Conservation (phyloP, 1,140 invertebrate species). For the Drosophila ananassae region DNA sequence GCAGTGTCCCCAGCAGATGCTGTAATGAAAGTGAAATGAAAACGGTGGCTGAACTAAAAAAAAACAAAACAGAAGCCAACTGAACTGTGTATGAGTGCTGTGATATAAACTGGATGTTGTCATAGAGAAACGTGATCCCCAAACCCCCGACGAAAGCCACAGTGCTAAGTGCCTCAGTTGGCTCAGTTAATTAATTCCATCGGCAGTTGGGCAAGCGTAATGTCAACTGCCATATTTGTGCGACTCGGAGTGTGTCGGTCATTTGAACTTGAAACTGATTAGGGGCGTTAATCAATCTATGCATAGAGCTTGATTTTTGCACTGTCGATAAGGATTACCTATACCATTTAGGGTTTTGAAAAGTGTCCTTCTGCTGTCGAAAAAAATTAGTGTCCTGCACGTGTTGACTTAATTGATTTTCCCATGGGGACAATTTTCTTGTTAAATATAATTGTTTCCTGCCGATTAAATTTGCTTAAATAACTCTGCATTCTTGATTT, state of each 20-base stretch:
- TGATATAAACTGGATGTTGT: conserved; percentile 28
- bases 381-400: background rate
- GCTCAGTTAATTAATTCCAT: conserved; percentile 24
- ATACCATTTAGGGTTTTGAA: background rate
- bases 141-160: conserved; percentile 20
- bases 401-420: conserved; percentile 28
- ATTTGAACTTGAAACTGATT: conserved; percentile 61
- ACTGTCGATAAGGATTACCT: background rate
- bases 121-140: conserved; percentile 40
- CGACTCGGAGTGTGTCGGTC: conserved; percentile 19
- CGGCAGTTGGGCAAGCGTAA: conserved; percentile 37
- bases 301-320: conserved; percentile 4
- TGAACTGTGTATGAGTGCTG: background rate
- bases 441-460: background rate
- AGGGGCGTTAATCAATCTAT: conserved; percentile 21
- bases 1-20: conserved; percentile 20
- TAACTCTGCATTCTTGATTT: conserved; percentile 8
- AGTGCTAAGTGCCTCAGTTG: conserved; percentile 14
- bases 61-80: background rate
- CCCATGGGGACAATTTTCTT: conserved; percentile 2
- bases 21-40: conserved; percentile 45
- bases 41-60: background rate
- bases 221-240: conserved; percentile 19
- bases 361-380: too few species aligned
- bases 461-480: conserved; percentile 4